Conservation (phyloP, 2,797 vertebrate genomes). For the Falco berigora region DNA sequence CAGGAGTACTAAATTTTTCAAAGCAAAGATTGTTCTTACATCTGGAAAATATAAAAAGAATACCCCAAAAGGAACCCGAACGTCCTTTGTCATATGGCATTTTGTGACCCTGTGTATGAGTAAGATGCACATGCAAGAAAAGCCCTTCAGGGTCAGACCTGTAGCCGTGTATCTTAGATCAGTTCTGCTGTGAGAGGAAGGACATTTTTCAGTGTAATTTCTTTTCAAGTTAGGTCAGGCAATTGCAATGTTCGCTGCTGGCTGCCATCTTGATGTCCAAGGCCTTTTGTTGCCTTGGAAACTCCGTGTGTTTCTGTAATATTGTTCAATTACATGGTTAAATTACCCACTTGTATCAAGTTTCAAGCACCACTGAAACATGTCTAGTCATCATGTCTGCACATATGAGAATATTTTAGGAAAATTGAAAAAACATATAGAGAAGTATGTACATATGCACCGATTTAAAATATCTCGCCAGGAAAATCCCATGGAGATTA, state of each 20-base stretch:
- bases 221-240: constrained; percentile 8
- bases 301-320: constrained; percentile 51
- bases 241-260: not conserved
- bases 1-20: not conserved
- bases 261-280: constrained; percentile 46
- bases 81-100: not conserved
- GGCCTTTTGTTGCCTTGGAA: constrained; percentile 54
- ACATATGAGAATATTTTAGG: constrained; percentile 64
- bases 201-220: not conserved
- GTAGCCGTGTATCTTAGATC: not conserved
- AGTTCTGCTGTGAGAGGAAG: not conserved
- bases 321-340: constrained; percentile 44
- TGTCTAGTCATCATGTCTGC: constrained; percentile 62
- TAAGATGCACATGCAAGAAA: not conserved
- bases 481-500: constrained; percentile 54
- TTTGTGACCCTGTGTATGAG: not conserved
- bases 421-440: constrained; percentile 53
- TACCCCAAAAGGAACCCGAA: not conserved
- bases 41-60: not conserved
- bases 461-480: constrained; percentile 46
- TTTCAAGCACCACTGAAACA: constrained; percentile 58
- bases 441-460: constrained; percentile 28
- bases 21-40: not conserved
- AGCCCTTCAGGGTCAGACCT: not conserved
- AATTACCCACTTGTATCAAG: constrained; percentile 38